Evolutionary conservation across 1,140 invertebrate genomes (phyloP), one percentile per base, ranked within the genome.

Genomic region (Calephelis virginiensis): DNA sequence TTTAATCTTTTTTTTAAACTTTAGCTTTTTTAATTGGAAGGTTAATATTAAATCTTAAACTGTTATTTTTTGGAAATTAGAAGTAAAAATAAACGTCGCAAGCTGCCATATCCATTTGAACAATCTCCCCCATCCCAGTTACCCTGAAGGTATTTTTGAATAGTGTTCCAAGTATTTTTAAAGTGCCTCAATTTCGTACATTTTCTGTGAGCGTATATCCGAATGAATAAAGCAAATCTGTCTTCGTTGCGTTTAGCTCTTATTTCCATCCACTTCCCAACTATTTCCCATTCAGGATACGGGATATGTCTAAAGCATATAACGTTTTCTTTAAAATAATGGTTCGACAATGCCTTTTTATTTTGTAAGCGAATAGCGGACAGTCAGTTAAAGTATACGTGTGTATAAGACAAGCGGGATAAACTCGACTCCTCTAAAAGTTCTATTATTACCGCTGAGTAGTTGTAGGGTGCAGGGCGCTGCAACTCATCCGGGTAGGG

Each of bases 211-310:
- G 28, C 53, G 53, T 59, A 59, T 59, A 59, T 38, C 66, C 67
- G 71, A 74, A 73, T 75, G 71, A 79, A 85, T 85, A 86, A 87
- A 88, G 83, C 82, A 88, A 88, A 88, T 88, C 85, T 81, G 83
- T 88, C 83, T 86, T 81, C 77, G 74, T 76, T 70, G 71, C 82
- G 81, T 85, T 86, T 86, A 86, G 82, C 79, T 85, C 74, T 82
- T 83, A 83, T 84, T 85, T 83, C 85, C 82, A 83, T 82, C 82
- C 77, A 80, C 81, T 83, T 83, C 75, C 72, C 80, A 66, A 77
- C 82, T 88, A 86, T 83, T 85, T 85, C 82, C 85, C 74, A 71
- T 72, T 82, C 75, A 63, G 40, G 56, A 60, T 61, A 46, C 65
- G 80, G 74, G 63, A 9, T 68, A 80, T 80, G 74, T 50, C n/a